Conservation (phyloP, 2,888 invertebrate genomes). For the Agonopterix arenella region DNA sequence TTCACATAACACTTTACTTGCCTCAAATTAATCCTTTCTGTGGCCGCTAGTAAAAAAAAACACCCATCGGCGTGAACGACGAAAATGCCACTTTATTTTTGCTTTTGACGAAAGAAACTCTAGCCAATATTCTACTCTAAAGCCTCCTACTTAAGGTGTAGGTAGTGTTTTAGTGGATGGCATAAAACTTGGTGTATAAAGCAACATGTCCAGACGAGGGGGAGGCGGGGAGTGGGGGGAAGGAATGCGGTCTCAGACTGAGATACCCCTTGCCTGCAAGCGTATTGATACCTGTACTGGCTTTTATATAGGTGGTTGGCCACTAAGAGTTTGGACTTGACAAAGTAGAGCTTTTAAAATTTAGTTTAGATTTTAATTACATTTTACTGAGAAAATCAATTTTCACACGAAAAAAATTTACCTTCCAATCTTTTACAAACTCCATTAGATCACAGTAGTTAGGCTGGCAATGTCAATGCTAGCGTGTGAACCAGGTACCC, state of each 20-base stretch:
- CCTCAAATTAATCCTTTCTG: constrained; percentile 70
- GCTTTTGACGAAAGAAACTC: constrained; percentile 3
- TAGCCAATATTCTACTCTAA: constrained; percentile 23
- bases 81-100: constrained; percentile 18
- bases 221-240: constrained; percentile 35
- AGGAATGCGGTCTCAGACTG: constrained; percentile 72
- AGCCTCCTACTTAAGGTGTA: constrained; percentile 7
- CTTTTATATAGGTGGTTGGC: not conserved
- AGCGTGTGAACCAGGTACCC: no score
- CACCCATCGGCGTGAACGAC: constrained; percentile 40
- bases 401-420: no score
- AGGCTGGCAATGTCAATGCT: no score
- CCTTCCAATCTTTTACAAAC: no score
- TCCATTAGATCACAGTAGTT: no score
- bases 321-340: no score
- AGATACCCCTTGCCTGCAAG: constrained; percentile 62
- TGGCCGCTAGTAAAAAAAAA: constrained; percentile 59
- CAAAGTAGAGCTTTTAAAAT: no score
- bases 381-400: no score
- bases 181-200: constrained; percentile 19
- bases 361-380: no score
- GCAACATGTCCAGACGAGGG: constrained; percentile 36
- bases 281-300: constrained; percentile 43
- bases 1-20: constrained; percentile 55
- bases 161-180: constrained; percentile 14